Evolutionary conservation across 1,140 invertebrate genomes (phyloP), one percentile per base, ranked within the genome.

Genomic region (Hypothenemus hampei): DNA sequence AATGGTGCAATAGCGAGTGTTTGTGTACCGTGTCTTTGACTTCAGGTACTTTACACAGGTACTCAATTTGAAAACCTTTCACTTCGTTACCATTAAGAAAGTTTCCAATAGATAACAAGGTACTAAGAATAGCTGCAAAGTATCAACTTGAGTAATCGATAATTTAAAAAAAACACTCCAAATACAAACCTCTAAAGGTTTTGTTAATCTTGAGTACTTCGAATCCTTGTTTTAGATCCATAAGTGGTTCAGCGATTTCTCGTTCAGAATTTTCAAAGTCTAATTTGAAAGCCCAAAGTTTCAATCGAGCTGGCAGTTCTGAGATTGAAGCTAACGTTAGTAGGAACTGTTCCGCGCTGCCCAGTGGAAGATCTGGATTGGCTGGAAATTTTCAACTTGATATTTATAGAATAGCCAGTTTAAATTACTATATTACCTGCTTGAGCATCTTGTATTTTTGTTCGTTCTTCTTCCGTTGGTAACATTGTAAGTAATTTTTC

Each of bases 1-100:
- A 78, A 76, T 99, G 97, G 74, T 98, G 93, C 29, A 98, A 79
- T 48, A 99, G 77, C 18, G 95, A 95, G 74, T 99, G 94, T 73
- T 98, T 99, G 72, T 98, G 93, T 20, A 98, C 92, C 0, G 96
- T 98, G 72, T 99, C 96, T 77, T 99, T 99, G 1, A 99, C 95
- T 81, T 99, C 97, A 62, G 96, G 93, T 61, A 98, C 92, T 81
- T 98, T 98, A 36, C 92, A 81, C 60, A 99, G 77, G 73, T 98
- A 99, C 65, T 99, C 97, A 60, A 99, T 83, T 72, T 97, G 92
- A 75, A 99, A 99, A 20, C 95, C 97, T 78, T 95, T 95, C 10
- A 91, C 89, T 68, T 93, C 87, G 61, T 84, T 84, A 51, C 94
- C 93, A 75, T 99, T 99, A 21, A 99, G 81, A 72, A 98, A 98